Conservation (phyloP, 2,113 vertebrate species). For the Carassius auratus region DNA sequence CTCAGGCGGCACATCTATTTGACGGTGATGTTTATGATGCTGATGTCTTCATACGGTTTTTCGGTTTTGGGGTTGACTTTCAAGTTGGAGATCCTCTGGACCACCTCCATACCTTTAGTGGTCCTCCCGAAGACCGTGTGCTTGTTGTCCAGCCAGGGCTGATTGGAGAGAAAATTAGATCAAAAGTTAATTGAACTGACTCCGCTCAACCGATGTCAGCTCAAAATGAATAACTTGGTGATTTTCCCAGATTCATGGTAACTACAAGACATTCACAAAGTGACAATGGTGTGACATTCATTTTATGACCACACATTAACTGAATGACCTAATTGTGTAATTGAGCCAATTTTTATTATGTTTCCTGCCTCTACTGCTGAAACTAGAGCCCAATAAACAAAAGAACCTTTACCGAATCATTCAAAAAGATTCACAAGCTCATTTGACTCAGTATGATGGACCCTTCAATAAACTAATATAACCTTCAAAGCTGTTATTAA, state of each 20-base stretch:
- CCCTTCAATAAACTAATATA: too few species aligned
- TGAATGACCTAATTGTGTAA: not conserved
- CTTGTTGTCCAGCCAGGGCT: conserved; percentile 99
- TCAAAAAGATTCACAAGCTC: too few species aligned
- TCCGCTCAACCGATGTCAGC: not conserved
- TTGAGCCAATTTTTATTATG: too few species aligned
- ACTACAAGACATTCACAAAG: not conserved
- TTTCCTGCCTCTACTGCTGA: too few species aligned
- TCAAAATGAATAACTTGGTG: not conserved
- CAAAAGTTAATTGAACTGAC: not conserved
- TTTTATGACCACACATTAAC: not conserved
- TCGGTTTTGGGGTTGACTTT: conserved; percentile 98
- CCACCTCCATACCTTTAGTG: conserved; percentile 97
- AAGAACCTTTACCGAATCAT: too few species aligned
- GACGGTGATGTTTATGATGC: conserved; percentile 97
- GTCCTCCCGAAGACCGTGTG: conserved; percentile 96
- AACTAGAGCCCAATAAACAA: too few species aligned
- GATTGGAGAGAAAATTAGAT: conserved; percentile 39
- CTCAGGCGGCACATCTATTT: conserved; percentile 75
- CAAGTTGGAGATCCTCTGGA: conserved; percentile 95
- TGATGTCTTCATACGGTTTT: conserved; percentile 97
- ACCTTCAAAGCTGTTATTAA: too few species aligned
- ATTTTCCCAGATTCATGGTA: not conserved
- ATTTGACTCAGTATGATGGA: too few species aligned
- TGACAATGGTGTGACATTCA: not conserved